These are phyloP conservation scores for Ceramica pisi DNA, from an alignment of 2,888 invertebrate species.

Conservation along the genomic window DNA sequence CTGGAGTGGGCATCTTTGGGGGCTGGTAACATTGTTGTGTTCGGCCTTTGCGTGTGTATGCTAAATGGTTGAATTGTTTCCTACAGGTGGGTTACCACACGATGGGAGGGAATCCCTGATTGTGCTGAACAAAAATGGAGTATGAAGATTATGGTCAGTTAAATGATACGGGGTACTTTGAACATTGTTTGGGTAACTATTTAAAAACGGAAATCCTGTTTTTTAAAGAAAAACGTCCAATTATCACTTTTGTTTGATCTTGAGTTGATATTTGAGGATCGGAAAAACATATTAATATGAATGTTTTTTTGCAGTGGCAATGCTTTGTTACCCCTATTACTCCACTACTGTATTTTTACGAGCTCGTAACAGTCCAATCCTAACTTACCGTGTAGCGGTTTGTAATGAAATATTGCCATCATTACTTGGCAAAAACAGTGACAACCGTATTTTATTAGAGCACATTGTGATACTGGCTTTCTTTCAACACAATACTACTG, in stretches of 20 bases:
- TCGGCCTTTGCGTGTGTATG: conserved; percentile 83
- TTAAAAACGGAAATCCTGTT: too few species aligned
- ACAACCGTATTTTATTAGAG: conserved; percentile 21
- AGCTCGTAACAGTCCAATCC: neutral
- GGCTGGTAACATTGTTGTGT: conserved; percentile 62
- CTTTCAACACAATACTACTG: conserved; percentile 12
- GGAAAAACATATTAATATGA: neutral
- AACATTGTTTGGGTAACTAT: too few species aligned
- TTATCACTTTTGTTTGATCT: neutral
- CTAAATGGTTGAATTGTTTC: conserved; percentile 87
- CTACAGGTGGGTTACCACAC: conserved; percentile 75
- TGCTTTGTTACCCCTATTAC: neutral
- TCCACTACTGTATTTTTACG: neutral
- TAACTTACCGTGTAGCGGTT: neutral
- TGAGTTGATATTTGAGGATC: neutral
- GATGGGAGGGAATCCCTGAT: conserved; percentile 26
- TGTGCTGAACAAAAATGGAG: conserved; percentile 43
- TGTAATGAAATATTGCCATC: conserved; percentile 21
- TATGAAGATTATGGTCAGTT: too few species aligned
- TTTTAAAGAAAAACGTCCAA: too few species aligned
- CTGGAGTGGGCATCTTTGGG: conserved; percentile 62
- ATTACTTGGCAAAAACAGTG: conserved; percentile 17
- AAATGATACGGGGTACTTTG: neutral
- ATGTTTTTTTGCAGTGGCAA: neutral
- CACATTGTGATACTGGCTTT: conserved; percentile 13